phyloP scores from a whole-genome alignment of 2,797 vertebrate species.

The Columba guinea region DNA sequence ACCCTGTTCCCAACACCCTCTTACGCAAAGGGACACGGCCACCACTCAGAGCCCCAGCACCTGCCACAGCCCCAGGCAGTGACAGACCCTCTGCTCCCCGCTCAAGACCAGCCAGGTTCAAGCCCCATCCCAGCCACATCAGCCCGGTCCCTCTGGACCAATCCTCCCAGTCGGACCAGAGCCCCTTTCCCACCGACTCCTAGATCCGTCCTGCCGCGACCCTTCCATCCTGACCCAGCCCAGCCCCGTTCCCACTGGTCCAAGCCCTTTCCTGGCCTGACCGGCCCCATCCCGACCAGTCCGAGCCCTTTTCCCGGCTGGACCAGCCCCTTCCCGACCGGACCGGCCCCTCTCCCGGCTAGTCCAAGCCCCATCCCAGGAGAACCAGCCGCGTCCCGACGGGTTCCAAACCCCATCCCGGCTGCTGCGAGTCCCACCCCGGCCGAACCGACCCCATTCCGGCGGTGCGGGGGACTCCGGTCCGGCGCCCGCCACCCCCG shows the following conservation, averaged over 20 bases:
- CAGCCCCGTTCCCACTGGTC: not conserved
- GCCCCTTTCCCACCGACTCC: not conserved
- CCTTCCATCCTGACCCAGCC: not conserved
- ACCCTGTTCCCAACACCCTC: not conserved
- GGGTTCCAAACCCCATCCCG: not conserved
- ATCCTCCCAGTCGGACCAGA: not conserved
- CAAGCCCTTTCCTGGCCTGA: not conserved
- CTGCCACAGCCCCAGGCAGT: not conserved
- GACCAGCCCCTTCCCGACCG: not conserved
- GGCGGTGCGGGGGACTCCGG: not conserved
- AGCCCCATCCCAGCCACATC: not conserved
- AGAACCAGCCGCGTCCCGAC: not conserved
- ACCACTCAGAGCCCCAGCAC: not conserved
- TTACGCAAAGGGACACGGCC: not conserved
- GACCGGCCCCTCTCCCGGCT: not conserved
- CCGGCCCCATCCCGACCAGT: not conserved
- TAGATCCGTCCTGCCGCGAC: not conserved
- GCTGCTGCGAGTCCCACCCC: not conserved
- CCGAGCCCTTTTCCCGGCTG: not conserved
- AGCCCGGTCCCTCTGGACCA: not conserved
- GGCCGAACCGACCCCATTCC: not conserved
- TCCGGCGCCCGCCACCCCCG: not conserved
- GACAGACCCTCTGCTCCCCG: rapidly evolving
- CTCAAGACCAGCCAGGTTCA: not conserved
- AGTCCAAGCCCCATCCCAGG: not conserved